Evolutionary conservation across 2,888 invertebrate genomes (phyloP), one percentile per base, ranked within the genome.

Genomic region (Byasa hedistus): DNA sequence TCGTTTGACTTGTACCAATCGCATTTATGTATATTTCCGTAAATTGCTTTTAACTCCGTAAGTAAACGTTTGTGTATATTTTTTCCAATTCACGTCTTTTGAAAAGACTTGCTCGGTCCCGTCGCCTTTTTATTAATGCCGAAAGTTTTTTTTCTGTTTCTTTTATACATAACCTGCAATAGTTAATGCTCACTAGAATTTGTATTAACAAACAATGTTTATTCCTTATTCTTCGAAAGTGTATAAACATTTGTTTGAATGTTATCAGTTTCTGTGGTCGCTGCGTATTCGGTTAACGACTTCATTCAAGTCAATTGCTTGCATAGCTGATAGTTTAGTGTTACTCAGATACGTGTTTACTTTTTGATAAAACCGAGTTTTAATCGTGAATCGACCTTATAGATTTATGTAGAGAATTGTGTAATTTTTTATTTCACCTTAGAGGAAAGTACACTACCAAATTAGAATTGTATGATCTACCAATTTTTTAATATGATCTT

Each of bases 271-370:
- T 19, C 22, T 19, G 44, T 54, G 55, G 61, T 22, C 52, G 32
- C 61, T 22, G 21, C 27, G 51, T 21, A 24, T 61, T 61, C 27
- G 19, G 64, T 64, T 59, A 59, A 64, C 44, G 58, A 54, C 55
- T 64, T 64, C 64, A 64, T 59, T 59, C 58, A 59, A 64, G 58
- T 59, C 64, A 64, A 64, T 64, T 44, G 27, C 55, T 59, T 55
- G 24, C 55, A n/a, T 54, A 55, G 17, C 36, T 44, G 23, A 44
- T 59, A 56, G 21, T 64, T 64, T 24, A 23, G 5, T 54, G 27
- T 55, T 55, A 23, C 32, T 27, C 22, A 59, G 23, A 59, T n/a
- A 17, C 36, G 8, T 36, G 54, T 22, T 61, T 54, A 27, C 32
- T 23, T 23, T 58, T 22, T 54, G 60, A n/a, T 48, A 48, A n/a